Base-by-base conservation (phyloP, 2,888 invertebrate species). In the Campopleginae sp. region DNA sequence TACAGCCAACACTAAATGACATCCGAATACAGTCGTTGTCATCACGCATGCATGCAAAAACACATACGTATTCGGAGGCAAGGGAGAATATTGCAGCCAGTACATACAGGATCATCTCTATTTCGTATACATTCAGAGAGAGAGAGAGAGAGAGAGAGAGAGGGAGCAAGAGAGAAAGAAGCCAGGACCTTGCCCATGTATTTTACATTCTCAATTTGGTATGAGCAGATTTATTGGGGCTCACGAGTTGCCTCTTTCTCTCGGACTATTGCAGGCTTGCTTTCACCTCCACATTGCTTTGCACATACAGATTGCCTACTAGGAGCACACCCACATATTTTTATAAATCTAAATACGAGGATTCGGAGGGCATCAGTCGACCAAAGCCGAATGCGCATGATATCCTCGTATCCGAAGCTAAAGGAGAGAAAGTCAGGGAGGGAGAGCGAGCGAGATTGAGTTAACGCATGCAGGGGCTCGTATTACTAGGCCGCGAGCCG, bases 151-250 rank as follows among this genome's bases (percentile, higher is more conserved):
- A 38, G 44, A 65, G 48, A 79, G 65, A 79, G 72, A 74, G 80
- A 19, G 66, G 58, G 82, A 46, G 76, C 66, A 65, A 77, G 46
- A 51, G 70, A 38, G 44, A 65, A 54, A 79, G 65, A 79, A 12
- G 48, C 74, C 74, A 77, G 86, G 68, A 74, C 86, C 74, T 82
- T 27, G 90, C 88, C 88, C 91, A 90, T 92, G 89, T 92, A 92
- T 90, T 92, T 90, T 92, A 91, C 91, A 92, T 92, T 91, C 92
- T 91, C 92, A 92, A 92, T 92, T 92, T 89, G 91, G 91, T 90
- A 92, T 89, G 91, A 89, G 88, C 89, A 90, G 90, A 92, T 92
- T 92, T 92, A 91, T 92, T 88, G 91, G 87, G 88, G 89, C 88
- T 89, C 90, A 88, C 70, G 81, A 74, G 86, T 48, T 44, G 42